phyloP scores from a whole-genome alignment of 2,113 vertebrate genomes.

The Ornithorhynchus anatinus region DNA sequence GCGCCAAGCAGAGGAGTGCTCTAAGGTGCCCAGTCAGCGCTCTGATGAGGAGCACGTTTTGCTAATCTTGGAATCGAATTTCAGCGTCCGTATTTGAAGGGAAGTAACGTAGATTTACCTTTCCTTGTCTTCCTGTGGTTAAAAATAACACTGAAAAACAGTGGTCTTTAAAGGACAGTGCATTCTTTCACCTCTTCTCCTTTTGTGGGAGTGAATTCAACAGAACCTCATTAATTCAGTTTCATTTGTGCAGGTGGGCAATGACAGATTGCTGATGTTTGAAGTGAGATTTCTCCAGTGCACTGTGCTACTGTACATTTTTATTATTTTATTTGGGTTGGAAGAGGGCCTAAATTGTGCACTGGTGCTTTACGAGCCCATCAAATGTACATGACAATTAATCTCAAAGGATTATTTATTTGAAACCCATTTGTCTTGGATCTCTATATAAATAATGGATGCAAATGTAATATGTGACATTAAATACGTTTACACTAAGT shows the following conservation, averaged over 20 bases:
- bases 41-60: background rate
- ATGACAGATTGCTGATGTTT: background rate
- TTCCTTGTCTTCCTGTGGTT: background rate
- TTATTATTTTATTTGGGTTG: conserved; percentile 19
- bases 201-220: background rate
- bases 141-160: background rate
- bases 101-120: background rate
- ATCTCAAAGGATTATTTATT: conserved; percentile 60
- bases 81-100: background rate
- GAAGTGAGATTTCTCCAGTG: conserved; percentile 33
- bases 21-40: too few relatives aligned
- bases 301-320: conserved; percentile 60
- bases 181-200: background rate
- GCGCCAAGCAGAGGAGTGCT: too few relatives aligned
- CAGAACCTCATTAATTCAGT: background rate
- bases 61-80: background rate
- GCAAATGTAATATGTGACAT: conserved; percentile 43
- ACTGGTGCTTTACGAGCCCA: conserved; percentile 48
- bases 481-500: conserved; percentile 60
- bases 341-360: conserved; percentile 20
- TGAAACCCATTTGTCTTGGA: conserved; percentile 44
- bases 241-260: background rate
- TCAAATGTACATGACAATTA: conserved; percentile 20
- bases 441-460: conserved; percentile 23
- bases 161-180: conserved; percentile 15